phyloP scores from a whole-genome alignment of 2,888 invertebrate species.

The Eupithecia dodoneata region DNA sequence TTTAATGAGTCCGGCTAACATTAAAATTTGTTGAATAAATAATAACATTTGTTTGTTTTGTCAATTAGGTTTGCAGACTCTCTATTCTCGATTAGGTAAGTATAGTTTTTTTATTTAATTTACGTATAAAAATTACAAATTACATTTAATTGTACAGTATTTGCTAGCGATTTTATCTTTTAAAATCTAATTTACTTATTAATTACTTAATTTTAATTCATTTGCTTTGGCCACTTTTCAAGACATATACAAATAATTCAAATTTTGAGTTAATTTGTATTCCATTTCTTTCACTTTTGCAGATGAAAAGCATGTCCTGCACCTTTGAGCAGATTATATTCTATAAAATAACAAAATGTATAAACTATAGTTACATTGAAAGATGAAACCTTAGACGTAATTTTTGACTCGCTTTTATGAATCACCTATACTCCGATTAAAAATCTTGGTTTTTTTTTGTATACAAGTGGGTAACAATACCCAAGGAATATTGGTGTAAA shows the following conservation, averaged over 20 bases:
- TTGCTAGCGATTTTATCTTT: conserved; percentile 41
- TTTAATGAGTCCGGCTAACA: neutral
- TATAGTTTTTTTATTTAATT: neutral
- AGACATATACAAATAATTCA: neutral
- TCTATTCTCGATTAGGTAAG: neutral
- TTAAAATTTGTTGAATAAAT: neutral
- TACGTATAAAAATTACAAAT: conserved; percentile 44
- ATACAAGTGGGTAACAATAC: too few relatives aligned
- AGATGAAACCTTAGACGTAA: neutral
- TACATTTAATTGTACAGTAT: conserved; percentile 40
- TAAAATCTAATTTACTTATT: conserved; percentile 21
- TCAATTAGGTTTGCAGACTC: neutral
- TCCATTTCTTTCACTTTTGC: neutral
- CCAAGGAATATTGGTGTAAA: too few relatives aligned
- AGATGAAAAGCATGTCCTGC: neutral
- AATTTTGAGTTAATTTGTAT: neutral
- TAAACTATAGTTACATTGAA: neutral
- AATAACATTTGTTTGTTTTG: neutral
- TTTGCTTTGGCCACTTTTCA: conserved; percentile 23
- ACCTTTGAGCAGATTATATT: neutral
- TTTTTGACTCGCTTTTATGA: neutral
- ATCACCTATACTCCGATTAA: too few relatives aligned
- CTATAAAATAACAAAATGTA: neutral
- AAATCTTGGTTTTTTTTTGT: too few relatives aligned
- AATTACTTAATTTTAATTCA: conserved; percentile 24